These are phyloP conservation scores for Dicycla oo DNA, from an alignment of 2,888 invertebrate species.

Conservation along the genomic window DNA sequence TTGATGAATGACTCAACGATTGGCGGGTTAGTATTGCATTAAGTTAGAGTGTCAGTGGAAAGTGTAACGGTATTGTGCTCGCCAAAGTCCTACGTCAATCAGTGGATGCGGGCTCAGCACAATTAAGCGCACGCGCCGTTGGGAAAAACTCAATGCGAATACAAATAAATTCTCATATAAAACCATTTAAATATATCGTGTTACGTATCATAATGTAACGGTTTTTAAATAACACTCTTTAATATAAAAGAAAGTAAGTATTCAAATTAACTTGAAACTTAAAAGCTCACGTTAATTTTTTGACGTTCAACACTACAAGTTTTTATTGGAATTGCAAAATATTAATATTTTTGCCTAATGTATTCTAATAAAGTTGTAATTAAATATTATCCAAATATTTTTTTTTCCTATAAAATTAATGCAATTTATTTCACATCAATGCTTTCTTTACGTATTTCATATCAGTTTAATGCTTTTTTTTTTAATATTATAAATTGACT, in stretches of 20 bases:
- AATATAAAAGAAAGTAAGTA: neutral
- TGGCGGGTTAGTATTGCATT: conserved; percentile 64
- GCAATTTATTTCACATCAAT: conserved; percentile 1
- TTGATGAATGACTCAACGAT: conserved; percentile 52
- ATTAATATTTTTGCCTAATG: conserved; percentile 14
- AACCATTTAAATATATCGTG: conserved; percentile 74
- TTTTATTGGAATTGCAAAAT: conserved; percentile 17
- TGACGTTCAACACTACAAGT: neutral
- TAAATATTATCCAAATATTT: conserved; percentile 21
- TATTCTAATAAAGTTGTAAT: conserved; percentile 28
- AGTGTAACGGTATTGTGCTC: conserved; percentile 84
- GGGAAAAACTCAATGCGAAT: conserved; percentile 81
- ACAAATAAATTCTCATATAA: conserved; percentile 86
- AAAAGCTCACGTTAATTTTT: conserved; percentile 14
- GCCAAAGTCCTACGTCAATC: conserved; percentile 82
- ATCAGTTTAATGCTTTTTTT: neutral
- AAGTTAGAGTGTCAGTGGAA: conserved; percentile 74
- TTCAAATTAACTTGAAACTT: neutral
- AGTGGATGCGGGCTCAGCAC: conserved; percentile 87
- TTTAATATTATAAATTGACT: neutral
- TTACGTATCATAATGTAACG: conserved; percentile 45
- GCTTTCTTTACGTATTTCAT: conserved; percentile 7
- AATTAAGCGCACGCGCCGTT: conserved; percentile 87
- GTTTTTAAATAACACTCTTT: conserved; percentile 35
- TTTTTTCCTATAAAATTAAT: conserved; percentile 22